phyloP scores from a whole-genome alignment of 2,888 invertebrate species.

The Capitulum mitella region DNA sequence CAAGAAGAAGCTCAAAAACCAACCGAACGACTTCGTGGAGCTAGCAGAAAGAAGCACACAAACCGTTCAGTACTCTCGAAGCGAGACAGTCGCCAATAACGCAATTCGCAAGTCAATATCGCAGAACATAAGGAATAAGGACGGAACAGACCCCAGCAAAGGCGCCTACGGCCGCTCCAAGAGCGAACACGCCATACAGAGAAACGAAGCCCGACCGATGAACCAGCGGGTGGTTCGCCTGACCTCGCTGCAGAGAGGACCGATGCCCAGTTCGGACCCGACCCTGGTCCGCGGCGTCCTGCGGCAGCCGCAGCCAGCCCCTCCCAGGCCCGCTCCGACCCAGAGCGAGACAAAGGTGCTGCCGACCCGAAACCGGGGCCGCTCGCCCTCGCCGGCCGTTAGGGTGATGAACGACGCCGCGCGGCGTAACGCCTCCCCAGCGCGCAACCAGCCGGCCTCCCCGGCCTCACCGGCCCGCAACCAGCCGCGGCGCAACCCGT shows the following conservation, averaged over 20 bases:
- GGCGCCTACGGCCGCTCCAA: not conserved
- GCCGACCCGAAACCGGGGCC: not conserved
- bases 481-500: not conserved
- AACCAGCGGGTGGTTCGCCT: not conserved
- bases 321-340: no score
- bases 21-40: not conserved
- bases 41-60: slow-evolving; percentile 1
- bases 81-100: not conserved
- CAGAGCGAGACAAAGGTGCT: not conserved
- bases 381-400: not conserved
- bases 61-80: not conserved
- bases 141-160: not conserved
- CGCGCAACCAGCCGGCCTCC: not conserved
- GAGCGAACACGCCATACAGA: not conserved
- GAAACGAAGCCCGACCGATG: not conserved
- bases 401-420: not conserved
- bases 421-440: not conserved
- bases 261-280: not conserved
- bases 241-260: not conserved
- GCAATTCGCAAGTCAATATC: not conserved
- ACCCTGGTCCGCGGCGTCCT: not conserved
- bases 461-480: not conserved
- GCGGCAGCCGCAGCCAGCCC: not conserved
- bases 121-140: not conserved
- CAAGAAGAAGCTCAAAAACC: not conserved